Conservation (phyloP, 2,113 vertebrate species). For the Dasypus novemcinctus region DNA sequence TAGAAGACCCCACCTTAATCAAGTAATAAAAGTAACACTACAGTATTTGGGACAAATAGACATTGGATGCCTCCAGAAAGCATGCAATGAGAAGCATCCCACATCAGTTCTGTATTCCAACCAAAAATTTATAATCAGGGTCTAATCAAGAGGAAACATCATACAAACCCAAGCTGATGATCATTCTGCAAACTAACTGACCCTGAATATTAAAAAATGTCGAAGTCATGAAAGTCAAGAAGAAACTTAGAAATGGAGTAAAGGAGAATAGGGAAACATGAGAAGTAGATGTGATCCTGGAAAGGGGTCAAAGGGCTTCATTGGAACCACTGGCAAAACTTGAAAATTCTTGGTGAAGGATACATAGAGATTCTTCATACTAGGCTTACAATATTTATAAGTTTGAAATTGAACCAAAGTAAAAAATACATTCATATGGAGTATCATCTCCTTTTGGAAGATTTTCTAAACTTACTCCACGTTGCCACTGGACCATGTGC, state of each 20-base stretch:
- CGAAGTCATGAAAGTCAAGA: not conserved
- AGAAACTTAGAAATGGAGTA: not conserved
- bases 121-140: not conserved
- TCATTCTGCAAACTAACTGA: not conserved
- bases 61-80: not conserved
- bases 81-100: not conserved
- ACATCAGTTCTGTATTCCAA: not conserved
- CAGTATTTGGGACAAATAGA: not conserved
- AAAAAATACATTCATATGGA: not conserved
- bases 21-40: not conserved
- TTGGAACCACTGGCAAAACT: not conserved
- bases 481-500: not conserved
- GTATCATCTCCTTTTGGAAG: not conserved
- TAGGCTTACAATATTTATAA: not conserved
- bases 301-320: not conserved
- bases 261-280: not conserved
- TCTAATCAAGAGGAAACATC: constrained; percentile 8
- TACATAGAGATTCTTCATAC: not conserved
- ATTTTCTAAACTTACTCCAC: not conserved
- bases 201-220: not conserved
- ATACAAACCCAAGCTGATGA: not conserved
- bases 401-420: not conserved
- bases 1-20: not conserved
- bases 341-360: not conserved
- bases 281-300: not conserved